Base-by-base conservation (phyloP, 2,113 vertebrate species). In the Lasiurus cinereus region DNA sequence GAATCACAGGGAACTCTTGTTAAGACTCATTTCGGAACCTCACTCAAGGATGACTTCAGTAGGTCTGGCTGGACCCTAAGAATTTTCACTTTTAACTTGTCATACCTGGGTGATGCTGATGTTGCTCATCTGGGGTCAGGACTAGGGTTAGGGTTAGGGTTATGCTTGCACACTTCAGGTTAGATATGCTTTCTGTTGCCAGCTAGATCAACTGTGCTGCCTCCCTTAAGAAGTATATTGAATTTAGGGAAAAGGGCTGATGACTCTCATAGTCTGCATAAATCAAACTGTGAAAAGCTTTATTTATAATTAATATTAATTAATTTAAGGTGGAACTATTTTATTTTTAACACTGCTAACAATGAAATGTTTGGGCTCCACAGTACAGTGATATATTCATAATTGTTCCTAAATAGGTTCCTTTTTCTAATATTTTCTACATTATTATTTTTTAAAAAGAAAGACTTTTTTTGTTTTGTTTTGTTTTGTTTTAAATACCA, bases 261-360 rank as follows among this genome's bases (percentile, higher is more conserved):
- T 33, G 24, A 9, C 59, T 93, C 12, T 43, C 27, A 56, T 78
- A 43, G 16, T 48, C 62, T 48, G 8, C 1, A 33, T 92, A 84
- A 72, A 70, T 59, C 70, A 59, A 70, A 59, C 19, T 21, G 3
- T 48, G 85, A 69, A 83, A 86, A 83, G 50, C 9, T 83, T 67
- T 84, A 52, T 5, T 84, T 94, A 85, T 59, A 77, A 59, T 69
- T 74, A 83, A 29, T 89, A 78, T 69, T 56, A 92, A 29, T 74
- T 52, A 77, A 78, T 83, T 92, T 73, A 94, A 83, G 56, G 12
- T 73, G 29, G 29, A 4, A 0, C 8, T 69, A 46, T 76, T 90
- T 85, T 91, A 48, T 88, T 93, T 94, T 83, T 84, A 46, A 79
- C 12, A 59, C n/a, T 83, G 62, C 72, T 92, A 76, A 91, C 6